phyloP scores from a whole-genome alignment of 1,140 invertebrate genomes.

The Nephotettix cincticeps region DNA sequence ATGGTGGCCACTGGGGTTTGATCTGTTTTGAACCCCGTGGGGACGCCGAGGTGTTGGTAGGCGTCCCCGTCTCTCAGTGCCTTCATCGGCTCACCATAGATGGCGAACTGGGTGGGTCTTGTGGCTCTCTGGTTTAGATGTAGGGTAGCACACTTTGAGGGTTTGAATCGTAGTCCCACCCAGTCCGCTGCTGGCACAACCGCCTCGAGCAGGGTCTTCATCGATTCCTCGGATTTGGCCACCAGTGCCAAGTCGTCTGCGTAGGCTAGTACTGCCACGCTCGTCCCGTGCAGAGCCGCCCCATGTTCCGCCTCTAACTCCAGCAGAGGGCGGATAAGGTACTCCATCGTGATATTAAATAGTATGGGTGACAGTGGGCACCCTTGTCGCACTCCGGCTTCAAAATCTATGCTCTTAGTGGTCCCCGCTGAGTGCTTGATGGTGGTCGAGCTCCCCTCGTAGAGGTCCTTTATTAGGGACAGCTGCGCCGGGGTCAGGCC shows the following conservation, averaged over 20 bases:
- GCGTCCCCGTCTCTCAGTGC: background rate
- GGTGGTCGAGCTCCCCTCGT: background rate
- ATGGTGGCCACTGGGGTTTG: background rate
- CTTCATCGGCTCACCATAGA: background rate
- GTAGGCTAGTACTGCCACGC: background rate
- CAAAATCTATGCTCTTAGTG: background rate
- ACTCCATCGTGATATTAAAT: background rate
- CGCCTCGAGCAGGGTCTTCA: background rate
- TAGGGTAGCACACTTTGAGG: background rate
- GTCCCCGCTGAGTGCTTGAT: background rate
- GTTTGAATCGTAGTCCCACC: background rate
- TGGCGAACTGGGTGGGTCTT: background rate
- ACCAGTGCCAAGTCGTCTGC: background rate
- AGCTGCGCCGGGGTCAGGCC: background rate
- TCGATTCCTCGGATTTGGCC: background rate
- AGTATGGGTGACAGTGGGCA: background rate
- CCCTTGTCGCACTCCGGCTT: background rate
- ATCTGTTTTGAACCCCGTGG: background rate
- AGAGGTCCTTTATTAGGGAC: background rate
- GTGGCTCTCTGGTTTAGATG: background rate
- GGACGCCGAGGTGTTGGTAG: too few species aligned
- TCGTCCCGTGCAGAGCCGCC: background rate
- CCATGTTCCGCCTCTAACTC: background rate
- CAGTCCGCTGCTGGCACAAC: background rate
- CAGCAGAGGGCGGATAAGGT: background rate